Conservation (phyloP, 2,888 invertebrate species). For the Calephelis perditalis region DNA sequence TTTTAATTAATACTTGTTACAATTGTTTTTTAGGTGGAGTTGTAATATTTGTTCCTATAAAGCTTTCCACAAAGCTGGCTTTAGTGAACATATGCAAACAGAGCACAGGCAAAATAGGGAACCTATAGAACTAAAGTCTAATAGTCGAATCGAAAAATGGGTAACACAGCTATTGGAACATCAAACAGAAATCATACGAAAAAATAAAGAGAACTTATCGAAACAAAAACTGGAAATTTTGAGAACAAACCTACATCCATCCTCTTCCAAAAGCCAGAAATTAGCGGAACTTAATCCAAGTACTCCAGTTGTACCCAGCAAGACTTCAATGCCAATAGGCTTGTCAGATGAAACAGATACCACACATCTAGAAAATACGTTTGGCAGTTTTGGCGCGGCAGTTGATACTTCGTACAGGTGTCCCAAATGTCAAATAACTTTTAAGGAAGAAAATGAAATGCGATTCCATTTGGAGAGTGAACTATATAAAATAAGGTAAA, state of each 20-base stretch:
- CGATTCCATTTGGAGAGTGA: slow-evolving; percentile 59
- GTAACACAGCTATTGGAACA: slow-evolving; percentile 53
- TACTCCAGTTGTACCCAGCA: not conserved
- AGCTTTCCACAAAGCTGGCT: slow-evolving; percentile 72
- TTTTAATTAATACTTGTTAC: not conserved
- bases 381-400: slow-evolving; percentile 50
- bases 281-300: slow-evolving; percentile 8
- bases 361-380: slow-evolving; percentile 44
- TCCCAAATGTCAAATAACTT: slow-evolving; percentile 48
- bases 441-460: slow-evolving; percentile 45
- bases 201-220: slow-evolving; percentile 42
- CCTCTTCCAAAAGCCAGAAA: slow-evolving; percentile 2
- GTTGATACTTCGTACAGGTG: slow-evolving; percentile 43
- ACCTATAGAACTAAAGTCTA: slow-evolving; percentile 55
- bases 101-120: slow-evolving; percentile 59
- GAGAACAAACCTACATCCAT: slow-evolving; percentile 25
- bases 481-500: slow-evolving; percentile 59
- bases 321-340: not conserved
- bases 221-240: slow-evolving; percentile 40
- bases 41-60: slow-evolving; percentile 79
- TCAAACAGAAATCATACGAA: slow-evolving; percentile 46
- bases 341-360: slow-evolving; percentile 1
- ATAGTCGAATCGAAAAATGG: slow-evolving; percentile 74
- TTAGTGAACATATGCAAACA: slow-evolving; percentile 72
- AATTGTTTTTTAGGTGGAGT: slow-evolving; percentile 67